These are phyloP conservation scores for Vidua macroura DNA, from an alignment of 2,113 vertebrate species.

Conservation along the genomic window DNA sequence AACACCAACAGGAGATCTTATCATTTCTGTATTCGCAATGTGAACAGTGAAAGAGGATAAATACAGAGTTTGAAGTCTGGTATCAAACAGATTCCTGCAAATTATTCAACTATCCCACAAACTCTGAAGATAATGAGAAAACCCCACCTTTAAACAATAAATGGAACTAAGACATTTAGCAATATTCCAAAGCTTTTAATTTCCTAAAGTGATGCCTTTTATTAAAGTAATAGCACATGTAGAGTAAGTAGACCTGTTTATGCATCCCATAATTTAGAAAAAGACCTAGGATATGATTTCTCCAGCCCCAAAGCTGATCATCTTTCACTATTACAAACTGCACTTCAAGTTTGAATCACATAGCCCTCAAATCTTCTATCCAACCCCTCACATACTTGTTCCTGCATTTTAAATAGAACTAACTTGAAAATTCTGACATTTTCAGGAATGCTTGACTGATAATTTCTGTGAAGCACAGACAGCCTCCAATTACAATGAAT, in stretches of 20 bases:
- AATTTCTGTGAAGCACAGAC: slow-evolving; percentile 28
- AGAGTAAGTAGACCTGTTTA: slow-evolving; percentile 35
- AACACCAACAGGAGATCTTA: neutral
- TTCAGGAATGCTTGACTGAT: slow-evolving; percentile 2
- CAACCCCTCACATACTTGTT: neutral
- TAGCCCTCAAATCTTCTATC: neutral
- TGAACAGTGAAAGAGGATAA: neutral
- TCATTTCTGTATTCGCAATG: neutral
- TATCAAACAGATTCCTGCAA: slow-evolving; percentile 5
- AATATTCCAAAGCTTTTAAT: slow-evolving; percentile 50
- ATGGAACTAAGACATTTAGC: neutral
- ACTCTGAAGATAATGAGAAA: neutral
- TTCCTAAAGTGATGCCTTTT: slow-evolving; percentile 53
- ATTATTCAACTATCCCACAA: slow-evolving; percentile 4
- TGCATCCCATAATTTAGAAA: slow-evolving; percentile 48
- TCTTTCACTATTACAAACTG: slow-evolving; percentile 9
- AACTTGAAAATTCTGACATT: slow-evolving; percentile 44
- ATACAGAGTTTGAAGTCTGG: neutral
- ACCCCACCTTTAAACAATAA: neutral
- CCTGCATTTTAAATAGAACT: slow-evolving; percentile 16
- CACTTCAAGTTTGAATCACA: neutral
- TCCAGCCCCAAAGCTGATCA: neutral
- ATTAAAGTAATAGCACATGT: slow-evolving; percentile 25
- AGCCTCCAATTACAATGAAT: slow-evolving; percentile 36
- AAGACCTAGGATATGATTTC: slow-evolving; percentile 13